A percentile compares a stretch with the other conserved stretches of the same genome.
phyloP scores from a whole-genome alignment of 2,113 vertebrate genomes.

The Gracilinanus agilis region DNA sequence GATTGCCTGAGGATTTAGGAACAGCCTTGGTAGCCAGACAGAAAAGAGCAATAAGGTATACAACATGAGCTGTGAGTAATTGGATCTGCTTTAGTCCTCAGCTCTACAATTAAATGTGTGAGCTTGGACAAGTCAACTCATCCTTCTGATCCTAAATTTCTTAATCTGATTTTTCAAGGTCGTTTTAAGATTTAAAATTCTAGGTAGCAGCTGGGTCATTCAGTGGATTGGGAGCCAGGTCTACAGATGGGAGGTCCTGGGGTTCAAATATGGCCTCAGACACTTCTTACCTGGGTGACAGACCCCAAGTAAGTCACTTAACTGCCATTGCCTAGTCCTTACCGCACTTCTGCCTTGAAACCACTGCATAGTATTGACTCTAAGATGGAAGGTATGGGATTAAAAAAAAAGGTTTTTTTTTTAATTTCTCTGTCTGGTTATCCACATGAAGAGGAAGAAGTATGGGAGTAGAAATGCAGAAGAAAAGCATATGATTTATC shows the following conservation, averaged over 20 bases:
- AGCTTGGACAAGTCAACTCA: not conserved
- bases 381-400: too few species aligned
- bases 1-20: constrained; percentile 28
- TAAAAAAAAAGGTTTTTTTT: too few species aligned
- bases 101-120: not conserved
- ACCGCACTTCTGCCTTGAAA: too few species aligned
- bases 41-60: not conserved
- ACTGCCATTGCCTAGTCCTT: not conserved
- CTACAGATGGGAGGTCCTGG: not conserved
- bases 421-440: too few species aligned
- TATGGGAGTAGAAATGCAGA: too few species aligned
- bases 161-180: not conserved
- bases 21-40: not conserved
- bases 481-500: too few species aligned
- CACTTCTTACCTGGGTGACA: not conserved
- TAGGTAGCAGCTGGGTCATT: not conserved
- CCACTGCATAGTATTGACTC: too few species aligned
- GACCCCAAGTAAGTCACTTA: not conserved
- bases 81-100: not conserved
- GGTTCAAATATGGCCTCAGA: not conserved
- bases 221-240: not conserved
- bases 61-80: not conserved
- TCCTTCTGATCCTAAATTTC: not conserved
- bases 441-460: too few species aligned
- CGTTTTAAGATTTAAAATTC: not conserved